phyloP scores from a whole-genome alignment of 2,113 vertebrate species.

The Poecile atricapillus region DNA sequence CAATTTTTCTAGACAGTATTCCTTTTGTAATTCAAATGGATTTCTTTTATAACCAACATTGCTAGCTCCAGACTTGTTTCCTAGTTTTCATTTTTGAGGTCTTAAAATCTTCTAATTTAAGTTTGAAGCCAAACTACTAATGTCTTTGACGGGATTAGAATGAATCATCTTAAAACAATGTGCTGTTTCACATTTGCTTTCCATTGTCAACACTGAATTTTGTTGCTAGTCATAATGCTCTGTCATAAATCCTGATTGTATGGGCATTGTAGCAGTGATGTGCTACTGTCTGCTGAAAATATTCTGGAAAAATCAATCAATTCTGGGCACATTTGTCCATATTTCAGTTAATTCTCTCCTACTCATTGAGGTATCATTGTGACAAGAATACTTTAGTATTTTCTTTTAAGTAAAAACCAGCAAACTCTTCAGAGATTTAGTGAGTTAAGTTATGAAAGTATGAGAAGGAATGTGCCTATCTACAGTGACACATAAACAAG shows the following conservation, averaged over 20 bases:
- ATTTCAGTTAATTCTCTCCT: background rate
- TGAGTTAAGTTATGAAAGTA: background rate
- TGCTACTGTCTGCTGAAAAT: background rate
- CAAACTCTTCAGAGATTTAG: background rate
- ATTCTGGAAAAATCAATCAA: background rate
- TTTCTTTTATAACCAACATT: background rate
- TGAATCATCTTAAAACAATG: background rate
- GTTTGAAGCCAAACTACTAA: background rate
- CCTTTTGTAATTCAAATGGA: background rate
- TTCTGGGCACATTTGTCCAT: background rate
- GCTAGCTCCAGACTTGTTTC: background rate
- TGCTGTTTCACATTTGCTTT: background rate
- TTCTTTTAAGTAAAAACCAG: background rate
- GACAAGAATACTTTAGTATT: background rate
- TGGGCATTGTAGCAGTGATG: background rate
- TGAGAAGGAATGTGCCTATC: background rate
- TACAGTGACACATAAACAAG: background rate
- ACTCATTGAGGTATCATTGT: background rate
- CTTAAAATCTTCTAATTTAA: background rate
- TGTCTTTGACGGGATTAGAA: background rate
- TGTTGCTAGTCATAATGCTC: background rate
- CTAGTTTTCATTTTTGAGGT: background rate
- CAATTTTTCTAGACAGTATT: background rate
- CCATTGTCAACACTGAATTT: background rate
- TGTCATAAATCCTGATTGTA: background rate